These are phyloP conservation scores for Osedax frankpressi DNA, from an alignment of 2,888 invertebrate species.

Conservation along the genomic window DNA sequence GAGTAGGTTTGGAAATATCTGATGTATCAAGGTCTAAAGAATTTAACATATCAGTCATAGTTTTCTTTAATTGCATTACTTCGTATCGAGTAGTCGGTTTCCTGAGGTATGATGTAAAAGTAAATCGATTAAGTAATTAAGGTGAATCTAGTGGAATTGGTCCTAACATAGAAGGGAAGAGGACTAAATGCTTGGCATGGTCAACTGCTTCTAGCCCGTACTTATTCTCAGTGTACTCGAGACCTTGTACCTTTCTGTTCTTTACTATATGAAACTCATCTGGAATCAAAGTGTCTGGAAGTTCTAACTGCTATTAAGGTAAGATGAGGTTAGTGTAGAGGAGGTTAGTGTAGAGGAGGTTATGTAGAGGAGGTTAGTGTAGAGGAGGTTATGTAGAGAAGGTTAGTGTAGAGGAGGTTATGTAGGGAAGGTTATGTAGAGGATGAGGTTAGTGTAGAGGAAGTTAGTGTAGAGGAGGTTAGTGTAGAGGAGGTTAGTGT, in stretches of 20 bases:
- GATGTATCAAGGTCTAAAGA: not conserved
- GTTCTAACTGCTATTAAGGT: slow-evolving; percentile 35
- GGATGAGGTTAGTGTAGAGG: too few relatives aligned
- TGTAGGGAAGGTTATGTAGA: too few relatives aligned
- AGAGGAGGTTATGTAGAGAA: too few relatives aligned
- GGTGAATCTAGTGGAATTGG: too few relatives aligned
- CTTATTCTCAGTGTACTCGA: slow-evolving; percentile 43
- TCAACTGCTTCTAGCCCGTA: slow-evolving; percentile 41
- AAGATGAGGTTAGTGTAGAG: too few relatives aligned
- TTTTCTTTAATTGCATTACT: slow-evolving; percentile 41
- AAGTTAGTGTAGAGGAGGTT: too few relatives aligned
- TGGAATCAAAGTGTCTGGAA: slow-evolving; percentile 44
- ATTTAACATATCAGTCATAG: slow-evolving; percentile 39
- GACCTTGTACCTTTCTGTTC: slow-evolving; percentile 42
- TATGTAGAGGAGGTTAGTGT: too few relatives aligned
- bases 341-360: too few relatives aligned
- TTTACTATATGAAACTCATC: slow-evolving; percentile 45
- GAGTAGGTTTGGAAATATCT: slow-evolving; percentile 31
- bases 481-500: too few relatives aligned
- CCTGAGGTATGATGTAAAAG: slow-evolving; percentile 30
- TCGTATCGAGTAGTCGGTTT: slow-evolving; percentile 43
- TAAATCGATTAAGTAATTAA: too few relatives aligned
- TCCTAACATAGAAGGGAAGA: slow-evolving; percentile 46
- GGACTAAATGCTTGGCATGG: slow-evolving; percentile 42
- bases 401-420: too few relatives aligned